Evolutionary conservation across 2,797 vertebrate genomes (phyloP).

Genomic region (Cyprinella venusta): DNA sequence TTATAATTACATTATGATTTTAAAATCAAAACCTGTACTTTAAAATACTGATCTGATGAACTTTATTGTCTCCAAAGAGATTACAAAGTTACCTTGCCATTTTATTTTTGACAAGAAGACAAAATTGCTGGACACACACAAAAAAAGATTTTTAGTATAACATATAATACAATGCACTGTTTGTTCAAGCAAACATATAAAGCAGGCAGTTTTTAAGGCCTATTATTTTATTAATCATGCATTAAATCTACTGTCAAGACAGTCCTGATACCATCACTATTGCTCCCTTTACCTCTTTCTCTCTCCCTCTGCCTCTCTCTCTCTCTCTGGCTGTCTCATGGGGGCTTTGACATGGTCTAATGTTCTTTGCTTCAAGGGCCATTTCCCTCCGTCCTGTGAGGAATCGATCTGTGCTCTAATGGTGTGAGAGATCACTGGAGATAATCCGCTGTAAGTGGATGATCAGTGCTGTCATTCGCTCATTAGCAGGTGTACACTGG

Average conservation of each 20-base stretch:
- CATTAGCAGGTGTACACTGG: slow-evolving; percentile 67
- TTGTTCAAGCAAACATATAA: not conserved
- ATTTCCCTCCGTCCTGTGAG: slow-evolving; percentile 59
- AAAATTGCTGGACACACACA: not conserved
- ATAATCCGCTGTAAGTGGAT: slow-evolving; percentile 66
- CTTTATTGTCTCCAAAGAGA: not conserved
- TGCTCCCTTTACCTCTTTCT: not conserved
- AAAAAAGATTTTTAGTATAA: not conserved
- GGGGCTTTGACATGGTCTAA: slow-evolving; percentile 37
- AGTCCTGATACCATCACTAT: not conserved
- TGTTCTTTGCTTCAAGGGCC: slow-evolving; percentile 56
- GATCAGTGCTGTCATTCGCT: slow-evolving; percentile 67
- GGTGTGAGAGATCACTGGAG: slow-evolving; percentile 65
- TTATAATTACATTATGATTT: not conserved
- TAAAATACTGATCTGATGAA: not conserved
- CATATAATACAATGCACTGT: not conserved
- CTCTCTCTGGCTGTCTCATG: slow-evolving; percentile 12
- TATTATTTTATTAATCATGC: not conserved
- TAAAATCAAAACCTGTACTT: not conserved
- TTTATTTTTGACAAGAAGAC: not conserved
- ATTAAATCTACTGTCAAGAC: slow-evolving; percentile 8
- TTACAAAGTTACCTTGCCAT: not conserved
- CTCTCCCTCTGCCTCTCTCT: not conserved
- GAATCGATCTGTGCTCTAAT: slow-evolving; percentile 65
- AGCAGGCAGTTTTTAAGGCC: not conserved